A percentile compares a stretch with the other conserved stretches of the same genome.
These are phyloP conservation scores for Siniperca scherzeri DNA, from an alignment of 2,797 vertebrate species.

Conservation along the genomic window DNA sequence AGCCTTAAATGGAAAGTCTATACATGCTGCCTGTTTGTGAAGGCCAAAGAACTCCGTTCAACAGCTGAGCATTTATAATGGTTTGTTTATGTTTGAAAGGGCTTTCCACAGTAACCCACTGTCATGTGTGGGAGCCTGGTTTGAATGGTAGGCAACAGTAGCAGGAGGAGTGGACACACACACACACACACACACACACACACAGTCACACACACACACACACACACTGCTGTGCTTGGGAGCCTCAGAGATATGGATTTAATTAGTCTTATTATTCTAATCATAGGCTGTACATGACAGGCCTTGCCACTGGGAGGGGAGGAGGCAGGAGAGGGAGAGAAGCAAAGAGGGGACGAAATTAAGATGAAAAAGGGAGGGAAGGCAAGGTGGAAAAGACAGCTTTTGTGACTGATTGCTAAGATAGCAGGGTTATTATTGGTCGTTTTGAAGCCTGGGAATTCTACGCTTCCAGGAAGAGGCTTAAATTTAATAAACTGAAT, in stretches of 20 bases:
- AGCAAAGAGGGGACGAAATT: neutral
- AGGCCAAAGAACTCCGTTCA: conserved; percentile 69
- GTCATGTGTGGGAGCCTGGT: conserved; percentile 72
- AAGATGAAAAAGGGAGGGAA: conserved; percentile 20
- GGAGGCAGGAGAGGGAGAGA: conserved; percentile 15
- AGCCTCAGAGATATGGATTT: conserved; percentile 74
- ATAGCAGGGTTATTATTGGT: conserved; percentile 42
- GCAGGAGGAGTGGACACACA: conserved; percentile 28
- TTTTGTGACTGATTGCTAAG: conserved; percentile 44
- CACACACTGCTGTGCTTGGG: conserved; percentile 52
- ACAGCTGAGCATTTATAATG: conserved; percentile 83
- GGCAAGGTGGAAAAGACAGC: conserved; percentile 34
- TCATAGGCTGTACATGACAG: conserved; percentile 82
- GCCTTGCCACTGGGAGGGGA: conserved; percentile 60
- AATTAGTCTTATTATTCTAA: conserved; percentile 83
- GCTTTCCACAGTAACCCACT: conserved; percentile 78
- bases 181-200: conserved; percentile 20
- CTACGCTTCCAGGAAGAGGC: conserved; percentile 32
- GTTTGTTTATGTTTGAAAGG: conserved; percentile 81
- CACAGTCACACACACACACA: conserved; percentile 14
- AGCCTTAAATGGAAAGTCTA: conserved; percentile 84
- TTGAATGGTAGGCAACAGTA: conserved; percentile 52
- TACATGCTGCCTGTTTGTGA: conserved; percentile 73
- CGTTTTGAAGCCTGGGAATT: conserved; percentile 36
- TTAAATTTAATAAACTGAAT: conserved; percentile 23